Evolutionary conservation across 2,888 invertebrate species (phyloP).

Genomic region (Polymixis lichenea): DNA sequence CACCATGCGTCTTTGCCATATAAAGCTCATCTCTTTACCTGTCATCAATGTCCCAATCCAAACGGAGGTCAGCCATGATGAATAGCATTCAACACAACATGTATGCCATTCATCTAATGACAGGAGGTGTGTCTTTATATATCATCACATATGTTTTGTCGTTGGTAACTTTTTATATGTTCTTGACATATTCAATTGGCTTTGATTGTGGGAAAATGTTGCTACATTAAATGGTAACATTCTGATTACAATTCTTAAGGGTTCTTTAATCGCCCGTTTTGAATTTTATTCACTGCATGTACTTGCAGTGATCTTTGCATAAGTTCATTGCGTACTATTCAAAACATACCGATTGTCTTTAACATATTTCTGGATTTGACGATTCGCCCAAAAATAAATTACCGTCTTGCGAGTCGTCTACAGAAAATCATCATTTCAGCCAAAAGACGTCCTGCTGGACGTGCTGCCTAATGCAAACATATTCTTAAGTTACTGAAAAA

Average conservation of each 20-base stretch:
- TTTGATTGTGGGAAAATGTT: slow-evolving; percentile 32
- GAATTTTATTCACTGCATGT: no score
- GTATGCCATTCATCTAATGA: slow-evolving; percentile 32
- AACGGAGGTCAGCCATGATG: slow-evolving; percentile 43
- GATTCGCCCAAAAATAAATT: no score
- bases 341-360: no score
- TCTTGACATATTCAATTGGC: slow-evolving; percentile 39
- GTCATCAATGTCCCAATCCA: slow-evolving; percentile 34
- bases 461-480: no score
- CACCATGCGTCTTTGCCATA: slow-evolving; percentile 12
- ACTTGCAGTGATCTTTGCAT: no score
- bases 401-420: no score
- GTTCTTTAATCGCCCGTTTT: not conserved
- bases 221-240: slow-evolving; percentile 3
- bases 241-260: not conserved
- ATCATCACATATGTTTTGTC: slow-evolving; percentile 35
- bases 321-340: no score
- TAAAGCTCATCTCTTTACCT: slow-evolving; percentile 13
- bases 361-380: no score
- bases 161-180: slow-evolving; percentile 16
- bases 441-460: no score
- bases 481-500: no score
- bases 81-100: slow-evolving; percentile 39
- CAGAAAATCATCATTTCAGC: no score
- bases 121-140: slow-evolving; percentile 38